Percentiles rank a stretch among this genome's conserved stretches.
These are phyloP conservation scores for Macrosiphum euphorbiae DNA, from an alignment of 2,888 invertebrate genomes.

Conservation along the genomic window DNA sequence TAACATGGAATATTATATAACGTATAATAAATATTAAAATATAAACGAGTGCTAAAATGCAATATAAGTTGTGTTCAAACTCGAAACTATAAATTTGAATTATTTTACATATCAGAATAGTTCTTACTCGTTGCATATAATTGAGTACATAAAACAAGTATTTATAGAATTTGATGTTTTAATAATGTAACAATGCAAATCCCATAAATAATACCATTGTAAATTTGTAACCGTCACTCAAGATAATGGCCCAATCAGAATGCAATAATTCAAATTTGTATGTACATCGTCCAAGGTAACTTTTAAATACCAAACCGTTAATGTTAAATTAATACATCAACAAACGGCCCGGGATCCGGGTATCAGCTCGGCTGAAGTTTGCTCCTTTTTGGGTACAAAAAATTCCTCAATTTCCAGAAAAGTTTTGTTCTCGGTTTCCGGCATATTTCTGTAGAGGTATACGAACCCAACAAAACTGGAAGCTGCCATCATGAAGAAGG, in stretches of 20 bases:
- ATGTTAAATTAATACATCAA: neutral
- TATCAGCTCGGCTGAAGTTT: neutral
- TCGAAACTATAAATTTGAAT: neutral
- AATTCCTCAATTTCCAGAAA: slow-evolving; percentile 47
- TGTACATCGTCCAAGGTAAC: neutral
- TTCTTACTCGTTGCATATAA: neutral
- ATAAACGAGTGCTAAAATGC: neutral
- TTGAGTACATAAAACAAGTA: neutral
- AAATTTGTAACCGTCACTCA: neutral
- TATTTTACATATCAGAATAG: neutral
- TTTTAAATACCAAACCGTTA: neutral
- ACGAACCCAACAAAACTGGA: neutral
- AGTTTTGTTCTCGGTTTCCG: slow-evolving; percentile 42
- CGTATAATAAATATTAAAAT: neutral
- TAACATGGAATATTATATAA: neutral
- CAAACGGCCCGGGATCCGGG: neutral
- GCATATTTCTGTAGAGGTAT: slow-evolving; percentile 40
- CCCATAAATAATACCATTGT: neutral
- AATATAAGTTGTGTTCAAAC: neutral
- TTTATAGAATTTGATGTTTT: neutral
- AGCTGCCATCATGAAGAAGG: neutral
- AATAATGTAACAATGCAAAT: neutral
- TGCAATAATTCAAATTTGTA: neutral
- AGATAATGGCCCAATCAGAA: neutral
- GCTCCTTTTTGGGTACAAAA: slow-evolving; percentile 11